Percentiles rank a stretch among this genome's conserved stretches.
phyloP scores from a whole-genome alignment of 2,888 invertebrate species.

The Conomelus anceps region DNA sequence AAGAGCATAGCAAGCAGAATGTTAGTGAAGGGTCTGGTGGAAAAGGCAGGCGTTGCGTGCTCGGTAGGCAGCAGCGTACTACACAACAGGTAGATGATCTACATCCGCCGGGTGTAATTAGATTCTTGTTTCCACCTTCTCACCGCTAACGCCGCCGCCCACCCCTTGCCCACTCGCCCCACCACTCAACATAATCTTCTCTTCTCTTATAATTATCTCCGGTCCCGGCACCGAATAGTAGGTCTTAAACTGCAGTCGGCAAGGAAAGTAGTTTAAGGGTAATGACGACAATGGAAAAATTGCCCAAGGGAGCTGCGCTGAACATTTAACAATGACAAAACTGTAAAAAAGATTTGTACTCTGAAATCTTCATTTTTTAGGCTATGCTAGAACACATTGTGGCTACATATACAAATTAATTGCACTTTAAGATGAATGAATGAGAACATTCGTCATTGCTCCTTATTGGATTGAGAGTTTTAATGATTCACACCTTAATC shows the following conservation, averaged over 20 bases:
- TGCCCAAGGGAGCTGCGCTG: background rate
- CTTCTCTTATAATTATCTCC: background rate
- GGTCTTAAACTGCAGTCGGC: background rate
- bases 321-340: background rate
- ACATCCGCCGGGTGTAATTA: background rate
- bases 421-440: too few species aligned
- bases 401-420: too few species aligned
- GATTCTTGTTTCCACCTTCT: background rate
- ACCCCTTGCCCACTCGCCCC: background rate
- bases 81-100: background rate
- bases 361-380: background rate
- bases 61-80: background rate
- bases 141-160: background rate
- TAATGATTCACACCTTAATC: too few species aligned
- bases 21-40: background rate
- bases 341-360: background rate
- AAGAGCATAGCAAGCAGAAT: too few species aligned
- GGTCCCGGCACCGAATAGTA: background rate
- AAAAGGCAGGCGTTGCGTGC: background rate
- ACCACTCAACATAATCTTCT: background rate
- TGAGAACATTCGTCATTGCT: too few species aligned
- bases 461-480: too few species aligned
- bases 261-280: background rate
- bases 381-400: background rate
- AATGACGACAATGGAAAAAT: background rate